phyloP scores from a whole-genome alignment of 2,888 invertebrate species.

The Ormyrus pomaceus region DNA sequence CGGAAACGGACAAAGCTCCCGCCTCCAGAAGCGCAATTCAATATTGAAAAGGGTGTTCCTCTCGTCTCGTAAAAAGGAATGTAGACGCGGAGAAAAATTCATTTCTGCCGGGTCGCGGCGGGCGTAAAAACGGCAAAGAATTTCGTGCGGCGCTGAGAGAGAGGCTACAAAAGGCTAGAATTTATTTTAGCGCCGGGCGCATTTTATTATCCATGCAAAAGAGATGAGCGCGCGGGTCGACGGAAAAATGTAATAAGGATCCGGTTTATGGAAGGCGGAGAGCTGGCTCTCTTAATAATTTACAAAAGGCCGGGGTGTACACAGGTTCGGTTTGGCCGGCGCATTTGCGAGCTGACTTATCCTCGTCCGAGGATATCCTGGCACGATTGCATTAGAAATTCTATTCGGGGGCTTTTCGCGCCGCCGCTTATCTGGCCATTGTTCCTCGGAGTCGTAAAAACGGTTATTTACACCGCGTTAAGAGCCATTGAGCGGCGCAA shows the following conservation, averaged over 20 bases:
- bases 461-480: conserved; percentile 4
- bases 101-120: neutral
- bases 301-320: conserved; percentile 1
- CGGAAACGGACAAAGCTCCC: conserved; percentile 8
- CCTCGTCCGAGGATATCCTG: neutral
- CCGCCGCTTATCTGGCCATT: neutral
- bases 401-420: conserved; percentile 4
- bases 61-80: neutral
- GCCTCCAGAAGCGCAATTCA: neutral
- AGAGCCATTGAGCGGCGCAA: neutral
- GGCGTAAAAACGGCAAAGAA: neutral
- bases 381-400: neutral
- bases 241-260: conserved; percentile 30
- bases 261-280: neutral
- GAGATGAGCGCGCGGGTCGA: neutral
- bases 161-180: conserved; percentile 4
- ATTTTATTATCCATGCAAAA: conserved; percentile 38
- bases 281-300: conserved; percentile 19
- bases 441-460: neutral
- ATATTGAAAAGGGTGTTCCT: conserved; percentile 17
- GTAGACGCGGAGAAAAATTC: conserved; percentile 2
- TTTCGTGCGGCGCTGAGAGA: neutral
- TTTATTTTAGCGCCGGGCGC: conserved; percentile 30
- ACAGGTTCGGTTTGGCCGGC: neutral
- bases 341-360: neutral